Base-by-base conservation (phyloP, 53 echinoderm and acorn worm species). In the Crossaster papposus region DNA sequence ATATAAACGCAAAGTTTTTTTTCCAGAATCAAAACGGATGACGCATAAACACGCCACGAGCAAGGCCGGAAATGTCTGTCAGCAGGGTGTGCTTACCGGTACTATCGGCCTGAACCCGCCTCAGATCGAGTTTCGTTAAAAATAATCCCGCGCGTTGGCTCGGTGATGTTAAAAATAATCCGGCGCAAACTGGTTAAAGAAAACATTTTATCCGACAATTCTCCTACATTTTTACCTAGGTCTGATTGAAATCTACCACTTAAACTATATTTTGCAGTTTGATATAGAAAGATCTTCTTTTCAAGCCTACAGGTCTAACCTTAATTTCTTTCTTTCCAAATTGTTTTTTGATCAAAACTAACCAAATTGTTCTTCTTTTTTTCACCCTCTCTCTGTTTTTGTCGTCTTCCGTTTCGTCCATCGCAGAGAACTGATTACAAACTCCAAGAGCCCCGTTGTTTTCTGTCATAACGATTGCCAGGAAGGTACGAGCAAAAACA, bases 401-500 rank as follows among this genome's bases (percentile, higher is more conserved):
- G 68, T 68, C 28, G 24, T n/a, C 28, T 3, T 20, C 83, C 74
- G 33, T 31, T n/a, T 72, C 26, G 74, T 73, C 54, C 36, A 83
- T 74, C 78, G 53, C 91, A 96, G 96, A 79, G 90, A 91, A 92
- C 88, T 96, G 29, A 75, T 96, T 15, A 31, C 91, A 18, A 92
- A 92, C 33, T 89, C 94, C 20, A 94, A 92, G 72, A 96, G 96
- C 52, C 98, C 98, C 17, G 94, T 95, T 54, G 90, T 97, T 29
- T 97, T 97, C 83, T 88, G 96, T 38, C 98, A 97, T 78, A 97
- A 97, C 76, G 98, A 97, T 75, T 93, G 93, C 44, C 95, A 97
- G 82, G 95, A 97, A 95, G 98, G 98, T 96, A 94, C 37, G 63
- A 35, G 35, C 11, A 44, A 58, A 15, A 64, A 8, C 4, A 11